A percentile compares a stretch with the other conserved stretches of the same genome.
Evolutionary conservation across 2,113 vertebrate species (phyloP).

Genomic region (Peromyscus maniculatus): DNA sequence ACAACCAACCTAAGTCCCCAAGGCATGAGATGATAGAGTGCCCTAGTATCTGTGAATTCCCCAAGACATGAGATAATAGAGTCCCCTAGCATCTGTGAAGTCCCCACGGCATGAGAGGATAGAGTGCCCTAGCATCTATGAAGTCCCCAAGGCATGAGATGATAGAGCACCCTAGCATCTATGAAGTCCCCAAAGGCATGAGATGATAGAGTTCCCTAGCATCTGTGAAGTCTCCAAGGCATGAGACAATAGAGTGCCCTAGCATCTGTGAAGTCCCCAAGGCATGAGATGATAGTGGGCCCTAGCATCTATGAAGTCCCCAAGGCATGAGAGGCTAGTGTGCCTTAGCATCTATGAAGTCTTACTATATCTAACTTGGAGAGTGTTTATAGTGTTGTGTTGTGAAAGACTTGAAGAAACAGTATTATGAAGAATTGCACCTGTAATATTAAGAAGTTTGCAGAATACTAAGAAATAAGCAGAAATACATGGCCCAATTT

Average conservation of each 20-base stretch:
- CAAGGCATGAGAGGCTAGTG: background rate
- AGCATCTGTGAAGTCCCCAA: background rate
- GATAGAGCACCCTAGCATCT: no score
- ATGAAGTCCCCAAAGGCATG: no score
- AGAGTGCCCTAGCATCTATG: no score
- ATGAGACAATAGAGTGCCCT: no score
- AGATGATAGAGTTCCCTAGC: no score
- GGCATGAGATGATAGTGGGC: no score
- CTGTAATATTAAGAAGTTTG: background rate
- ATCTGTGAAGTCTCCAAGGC: no score
- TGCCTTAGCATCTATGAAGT: background rate
- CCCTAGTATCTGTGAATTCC: background rate
- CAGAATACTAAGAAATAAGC: background rate
- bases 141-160: no score
- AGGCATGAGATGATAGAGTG: background rate
- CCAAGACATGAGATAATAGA: no score
- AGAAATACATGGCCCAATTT: background rate
- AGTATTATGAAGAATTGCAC: background rate
- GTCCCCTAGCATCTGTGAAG: no score
- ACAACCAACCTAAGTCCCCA: background rate
- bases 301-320: background rate
- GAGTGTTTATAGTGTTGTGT: background rate
- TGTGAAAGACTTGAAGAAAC: background rate
- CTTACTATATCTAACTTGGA: accelerated
- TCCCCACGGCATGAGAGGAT: no score